phyloP scores from a whole-genome alignment of 1,140 invertebrate species.

The Macrosteles quadrilineatus region DNA sequence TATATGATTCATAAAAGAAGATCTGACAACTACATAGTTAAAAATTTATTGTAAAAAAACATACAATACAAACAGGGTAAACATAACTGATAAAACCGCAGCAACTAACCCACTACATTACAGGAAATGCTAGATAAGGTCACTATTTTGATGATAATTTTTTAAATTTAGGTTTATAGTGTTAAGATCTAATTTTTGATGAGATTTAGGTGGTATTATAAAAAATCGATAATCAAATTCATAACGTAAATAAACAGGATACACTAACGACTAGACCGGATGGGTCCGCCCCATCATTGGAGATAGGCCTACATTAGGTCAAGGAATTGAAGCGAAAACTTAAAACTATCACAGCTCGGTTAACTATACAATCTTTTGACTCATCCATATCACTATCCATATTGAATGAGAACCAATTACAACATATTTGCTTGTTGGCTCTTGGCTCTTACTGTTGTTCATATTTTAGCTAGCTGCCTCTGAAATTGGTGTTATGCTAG shows the following conservation, averaged over 20 bases:
- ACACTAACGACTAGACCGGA: slow-evolving; percentile 1
- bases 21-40: not conserved
- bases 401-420: too few species aligned
- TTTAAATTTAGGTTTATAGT: not conserved
- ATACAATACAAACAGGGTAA: slow-evolving; percentile 11
- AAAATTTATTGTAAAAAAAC: slow-evolving; percentile 17
- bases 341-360: slow-evolving; percentile 16
- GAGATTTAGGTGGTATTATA: not conserved
- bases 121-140: slow-evolving; percentile 10
- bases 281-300: not conserved
- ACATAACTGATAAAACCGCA: slow-evolving; percentile 3
- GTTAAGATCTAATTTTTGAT: not conserved
- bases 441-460: too few species aligned
- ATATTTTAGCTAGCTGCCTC: too few species aligned
- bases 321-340: slow-evolving; percentile 14
- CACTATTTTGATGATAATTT: not conserved
- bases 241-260: not conserved
- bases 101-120: not conserved
- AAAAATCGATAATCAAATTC: not conserved
- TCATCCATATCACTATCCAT: not conserved
- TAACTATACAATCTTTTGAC: slow-evolving; percentile 14
- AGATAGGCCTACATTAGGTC: slow-evolving; percentile 5
- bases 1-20: not conserved
- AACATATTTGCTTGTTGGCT: too few species aligned
- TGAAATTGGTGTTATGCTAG: too few species aligned